Percentiles rank a stretch among this genome's conserved stretches.
Evolutionary conservation across 2,797 vertebrate species (phyloP).

Genomic region (Aeoliscus strigatus): DNA sequence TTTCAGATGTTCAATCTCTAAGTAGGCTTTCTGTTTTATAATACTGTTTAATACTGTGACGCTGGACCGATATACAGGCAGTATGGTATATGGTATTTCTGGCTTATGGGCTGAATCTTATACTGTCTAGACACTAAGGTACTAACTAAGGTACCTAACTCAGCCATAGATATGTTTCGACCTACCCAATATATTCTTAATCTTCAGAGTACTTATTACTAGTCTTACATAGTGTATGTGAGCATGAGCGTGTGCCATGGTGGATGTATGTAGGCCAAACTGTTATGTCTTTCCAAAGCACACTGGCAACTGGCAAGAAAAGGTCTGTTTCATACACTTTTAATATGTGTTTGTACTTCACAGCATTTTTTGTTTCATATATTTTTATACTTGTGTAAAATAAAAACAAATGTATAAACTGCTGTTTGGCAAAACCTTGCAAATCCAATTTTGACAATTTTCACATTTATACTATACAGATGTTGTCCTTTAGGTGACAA

Average conservation of each 20-base stretch:
- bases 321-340: conserved; percentile 56
- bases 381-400: conserved; percentile 69
- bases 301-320: conserved; percentile 36
- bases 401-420: conserved; percentile 26
- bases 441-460: conserved; percentile 54
- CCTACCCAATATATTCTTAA: conserved; percentile 19
- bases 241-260: conserved; percentile 30
- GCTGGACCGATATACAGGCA: conserved; percentile 7
- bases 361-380: conserved; percentile 60
- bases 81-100: conserved; percentile 5
- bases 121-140: too few species aligned
- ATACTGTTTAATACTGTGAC: not conserved
- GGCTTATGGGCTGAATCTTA: conserved; percentile 10
- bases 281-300: conserved; percentile 37
- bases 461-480: conserved; percentile 56
- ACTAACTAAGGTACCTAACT: conserved; percentile 5
- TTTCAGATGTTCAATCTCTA: conserved; percentile 15
- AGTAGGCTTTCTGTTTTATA: conserved; percentile 13
- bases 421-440: conserved; percentile 51
- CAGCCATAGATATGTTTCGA: conserved; percentile 30
- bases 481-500: conserved; percentile 23
- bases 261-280: conserved; percentile 44
- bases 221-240: conserved; percentile 28
- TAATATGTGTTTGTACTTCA: conserved; percentile 67
- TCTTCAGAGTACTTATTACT: conserved; percentile 26